A percentile compares a stretch with the other conserved stretches of the same genome.
These are phyloP conservation scores for Lepidiolamprologus cunningtoni DNA, from an alignment of 2,113 vertebrate genomes.

Conservation along the genomic window DNA sequence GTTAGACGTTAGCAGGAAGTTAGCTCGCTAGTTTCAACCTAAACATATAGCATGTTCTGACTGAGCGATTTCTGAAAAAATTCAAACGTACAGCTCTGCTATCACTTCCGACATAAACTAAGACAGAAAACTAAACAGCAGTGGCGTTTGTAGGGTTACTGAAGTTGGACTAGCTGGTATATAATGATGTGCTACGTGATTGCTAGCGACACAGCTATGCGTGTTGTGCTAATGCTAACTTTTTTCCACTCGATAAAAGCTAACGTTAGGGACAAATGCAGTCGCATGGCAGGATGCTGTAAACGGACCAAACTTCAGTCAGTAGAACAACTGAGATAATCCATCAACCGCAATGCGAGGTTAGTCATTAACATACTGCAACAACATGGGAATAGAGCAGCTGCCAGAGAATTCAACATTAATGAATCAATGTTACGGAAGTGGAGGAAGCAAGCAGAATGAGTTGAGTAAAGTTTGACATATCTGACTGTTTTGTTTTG, in stretches of 20 bases:
- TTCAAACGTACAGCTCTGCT: background rate
- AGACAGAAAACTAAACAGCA: background rate
- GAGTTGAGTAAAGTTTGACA: background rate
- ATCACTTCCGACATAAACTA: rapidly evolving
- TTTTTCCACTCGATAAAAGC: background rate
- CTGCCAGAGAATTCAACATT: background rate
- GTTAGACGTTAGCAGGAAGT: background rate
- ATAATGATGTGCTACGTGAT: background rate
- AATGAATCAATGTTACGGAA: background rate
- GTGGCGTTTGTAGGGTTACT: rapidly evolving
- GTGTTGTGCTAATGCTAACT: background rate
- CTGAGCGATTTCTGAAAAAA: background rate
- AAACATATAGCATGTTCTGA: background rate
- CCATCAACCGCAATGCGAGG: rapidly evolving
- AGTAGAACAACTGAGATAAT: background rate
- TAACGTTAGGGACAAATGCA: background rate
- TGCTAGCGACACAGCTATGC: background rate
- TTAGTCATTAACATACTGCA: background rate
- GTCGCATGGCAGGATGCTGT: rapidly evolving
- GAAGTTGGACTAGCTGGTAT: background rate
- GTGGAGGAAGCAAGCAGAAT: background rate
- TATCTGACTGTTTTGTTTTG: background rate
- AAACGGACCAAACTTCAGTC: background rate
- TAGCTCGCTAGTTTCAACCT: background rate
- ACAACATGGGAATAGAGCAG: background rate